Conservation (phyloP, 2,888 invertebrate genomes). For the Drosophila anomelani region DNA sequence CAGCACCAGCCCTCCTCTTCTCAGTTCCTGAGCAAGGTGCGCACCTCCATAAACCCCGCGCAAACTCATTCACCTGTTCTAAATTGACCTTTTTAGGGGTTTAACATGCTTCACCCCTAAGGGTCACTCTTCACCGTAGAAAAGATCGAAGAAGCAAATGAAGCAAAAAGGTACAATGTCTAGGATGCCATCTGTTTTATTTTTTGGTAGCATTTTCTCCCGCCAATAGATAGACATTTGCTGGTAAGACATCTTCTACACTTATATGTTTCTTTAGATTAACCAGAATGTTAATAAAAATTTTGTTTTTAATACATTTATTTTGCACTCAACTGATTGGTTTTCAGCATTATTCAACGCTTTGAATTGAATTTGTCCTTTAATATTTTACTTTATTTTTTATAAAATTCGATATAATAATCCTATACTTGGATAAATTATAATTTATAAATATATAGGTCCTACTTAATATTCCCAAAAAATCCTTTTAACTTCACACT, state of each 20-base stretch:
- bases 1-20: background rate
- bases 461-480: too few species aligned
- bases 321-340: background rate
- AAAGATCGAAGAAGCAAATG: constrained; percentile 11
- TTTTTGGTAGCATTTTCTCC: background rate
- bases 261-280: background rate
- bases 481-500: too few species aligned
- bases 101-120: constrained; percentile 40
- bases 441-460: too few species aligned
- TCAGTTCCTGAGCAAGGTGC: constrained; percentile 22
- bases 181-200: constrained; percentile 35
- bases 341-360: too few species aligned
- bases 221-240: background rate
- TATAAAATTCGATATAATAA: too few species aligned
- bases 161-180: constrained; percentile 4
- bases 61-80: constrained; percentile 71
- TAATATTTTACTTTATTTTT: too few species aligned
- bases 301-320: background rate
- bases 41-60: constrained; percentile 22
- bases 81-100: constrained; percentile 73
- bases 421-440: too few species aligned
- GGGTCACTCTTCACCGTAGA: constrained; percentile 33
- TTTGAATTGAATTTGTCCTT: too few species aligned
- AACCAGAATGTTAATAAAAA: background rate
- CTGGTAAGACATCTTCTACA: too few species aligned